A percentile compares a stretch with the other conserved stretches of the same genome.
These are phyloP conservation scores for Sitodiplosis mosellana DNA, from an alignment of 1,140 invertebrate species.

Conservation along the genomic window DNA sequence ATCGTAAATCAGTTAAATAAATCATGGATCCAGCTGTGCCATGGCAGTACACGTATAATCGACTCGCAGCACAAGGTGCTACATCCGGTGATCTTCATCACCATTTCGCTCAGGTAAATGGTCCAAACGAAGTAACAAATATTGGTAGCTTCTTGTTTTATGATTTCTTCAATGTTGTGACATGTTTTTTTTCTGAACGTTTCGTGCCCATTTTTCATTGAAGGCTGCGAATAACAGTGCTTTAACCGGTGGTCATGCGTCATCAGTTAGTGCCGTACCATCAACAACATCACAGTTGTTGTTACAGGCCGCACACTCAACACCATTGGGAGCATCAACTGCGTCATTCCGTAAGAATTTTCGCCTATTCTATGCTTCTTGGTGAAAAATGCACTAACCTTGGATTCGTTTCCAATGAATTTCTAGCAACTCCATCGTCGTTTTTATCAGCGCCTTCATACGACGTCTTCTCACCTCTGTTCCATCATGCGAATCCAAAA, in stretches of 20 bases:
- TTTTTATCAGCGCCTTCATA: slow-evolving; percentile 45
- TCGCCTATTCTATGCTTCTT: no score
- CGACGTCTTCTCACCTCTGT: slow-evolving; percentile 47
- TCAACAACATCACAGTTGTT: slow-evolving; percentile 40
- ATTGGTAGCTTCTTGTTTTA: no score
- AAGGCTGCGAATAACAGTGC: slow-evolving; percentile 8
- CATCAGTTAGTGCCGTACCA: slow-evolving; percentile 28
- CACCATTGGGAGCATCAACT: slow-evolving; percentile 32
- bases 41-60: slow-evolving; percentile 59
- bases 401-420: slow-evolving; percentile 36
- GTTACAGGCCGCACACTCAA: slow-evolving; percentile 39
- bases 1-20: neutral
- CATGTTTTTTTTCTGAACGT: no score
- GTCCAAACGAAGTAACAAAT: slow-evolving; percentile 8
- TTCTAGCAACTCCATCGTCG: neutral
- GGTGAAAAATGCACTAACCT: no score
- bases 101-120: slow-evolving; percentile 32
- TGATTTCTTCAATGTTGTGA: no score
- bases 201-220: no score
- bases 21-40: slow-evolving; percentile 52
- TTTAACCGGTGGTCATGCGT: slow-evolving; percentile 15
- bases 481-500: slow-evolving; percentile 47
- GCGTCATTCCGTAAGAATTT: slow-evolving; percentile 47
- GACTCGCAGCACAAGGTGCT: slow-evolving; percentile 37
- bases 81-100: slow-evolving; percentile 42